Conservation (phyloP, 2,113 vertebrate genomes). For the Malurus elegans region DNA sequence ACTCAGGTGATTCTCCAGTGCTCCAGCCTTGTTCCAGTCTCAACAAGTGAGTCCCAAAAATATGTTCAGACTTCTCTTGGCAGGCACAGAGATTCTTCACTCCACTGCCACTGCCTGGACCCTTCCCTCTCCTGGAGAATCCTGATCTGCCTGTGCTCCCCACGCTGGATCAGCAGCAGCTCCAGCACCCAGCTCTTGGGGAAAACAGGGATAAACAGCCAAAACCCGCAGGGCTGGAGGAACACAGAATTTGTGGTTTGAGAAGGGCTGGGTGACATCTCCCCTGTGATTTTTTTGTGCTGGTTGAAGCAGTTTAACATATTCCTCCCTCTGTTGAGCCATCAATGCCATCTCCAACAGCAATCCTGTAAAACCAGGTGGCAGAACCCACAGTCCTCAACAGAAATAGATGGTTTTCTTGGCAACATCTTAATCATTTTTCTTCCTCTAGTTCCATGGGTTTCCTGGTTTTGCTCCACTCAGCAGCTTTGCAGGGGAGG, state of each 20-base stretch:
- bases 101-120: neutral
- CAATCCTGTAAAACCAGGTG: neutral
- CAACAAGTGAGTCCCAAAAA: neutral
- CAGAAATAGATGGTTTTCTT: neutral
- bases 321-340: neutral
- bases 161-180: neutral
- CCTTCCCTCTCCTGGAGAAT: neutral
- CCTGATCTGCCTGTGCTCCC: neutral
- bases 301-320: neutral
- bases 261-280: neutral
- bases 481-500: neutral
- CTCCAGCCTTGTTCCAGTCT: neutral
- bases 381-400: neutral
- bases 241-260: neutral
- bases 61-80: neutral
- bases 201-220: neutral
- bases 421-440: slow-evolving; percentile 6
- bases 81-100: neutral
- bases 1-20: neutral
- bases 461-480: neutral
- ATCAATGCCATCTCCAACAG: neutral
- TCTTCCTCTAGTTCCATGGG: neutral
- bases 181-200: neutral
- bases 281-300: neutral
- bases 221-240: neutral